Base-by-base conservation (phyloP, 2,888 invertebrate species). In the Neoascia interrupta region DNA sequence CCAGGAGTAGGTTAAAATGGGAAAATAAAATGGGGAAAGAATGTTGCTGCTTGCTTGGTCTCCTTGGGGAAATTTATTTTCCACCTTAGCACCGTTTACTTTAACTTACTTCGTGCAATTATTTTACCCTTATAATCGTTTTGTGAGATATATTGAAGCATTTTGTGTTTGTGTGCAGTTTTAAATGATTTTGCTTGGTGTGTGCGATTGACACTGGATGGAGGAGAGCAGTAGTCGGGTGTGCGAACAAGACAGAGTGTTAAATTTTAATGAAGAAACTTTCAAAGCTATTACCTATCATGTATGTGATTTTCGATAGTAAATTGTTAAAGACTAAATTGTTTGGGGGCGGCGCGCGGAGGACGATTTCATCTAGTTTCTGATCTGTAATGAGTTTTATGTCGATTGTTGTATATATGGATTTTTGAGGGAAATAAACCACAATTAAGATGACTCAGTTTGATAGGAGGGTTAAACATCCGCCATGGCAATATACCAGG, bases 81-180 rank as follows among this genome's bases (percentile, higher is more conserved):
- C 60, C 76, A 76, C 72, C 70, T 76, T 66, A 76, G 60, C 70
- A 66, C 70, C 76, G 64, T 76, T 76, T 76, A 76, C 60, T 76
- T 76, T 76, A 76, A 76, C 64, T 76, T 66, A 76, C 76, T 76
- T 64, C 41, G 45, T 64, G 70, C 76, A 76, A 76, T 76, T 76
- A 76, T 76, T 70, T 64, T 64, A 64, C 70, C 70, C 70, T 76
- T 76, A 76, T 70, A 76, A 76, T 76, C 76, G 76, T 64, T 64
- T 34, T 58, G 58, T 58, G 58, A 58, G 58, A 69, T 63, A 69
- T 51, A 75, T 51, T 56, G 63, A 49, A 49, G 72, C 31, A 16
- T 2, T 49, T 47, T 63, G 11, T 47, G 28, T 61, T 28, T 54
- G 60, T 45, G 51, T 60, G 53, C 58, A 56, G 41, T 63, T 56